Evolutionary conservation across 2,113 vertebrate genomes (phyloP).

Genomic region (Ancistrus triradiatus): DNA sequence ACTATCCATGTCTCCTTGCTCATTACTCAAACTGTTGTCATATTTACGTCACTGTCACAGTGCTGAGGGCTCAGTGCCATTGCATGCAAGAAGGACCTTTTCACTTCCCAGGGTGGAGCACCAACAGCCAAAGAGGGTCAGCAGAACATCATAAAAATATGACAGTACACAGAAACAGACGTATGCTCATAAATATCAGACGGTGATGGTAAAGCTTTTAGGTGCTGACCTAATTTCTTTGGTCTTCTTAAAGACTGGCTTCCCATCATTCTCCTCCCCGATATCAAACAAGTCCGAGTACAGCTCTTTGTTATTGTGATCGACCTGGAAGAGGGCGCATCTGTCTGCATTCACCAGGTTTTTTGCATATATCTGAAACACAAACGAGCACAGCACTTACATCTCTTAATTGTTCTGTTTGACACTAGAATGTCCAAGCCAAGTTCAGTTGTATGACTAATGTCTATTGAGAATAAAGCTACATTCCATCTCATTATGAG

Average conservation of each 20-base stretch:
- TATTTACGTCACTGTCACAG: slow-evolving; percentile 4
- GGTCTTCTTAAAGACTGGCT: slow-evolving; percentile 97
- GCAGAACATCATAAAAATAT: neutral
- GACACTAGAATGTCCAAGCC: neutral
- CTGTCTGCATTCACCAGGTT: slow-evolving; percentile 98
- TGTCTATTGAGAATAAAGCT: neutral
- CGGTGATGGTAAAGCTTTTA: neutral
- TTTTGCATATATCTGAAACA: slow-evolving; percentile 98
- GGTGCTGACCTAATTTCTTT: slow-evolving; percentile 92
- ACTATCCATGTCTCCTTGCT: slow-evolving; percentile 17
- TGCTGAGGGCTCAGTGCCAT: slow-evolving; percentile 7
- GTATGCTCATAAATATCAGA: too few species aligned
- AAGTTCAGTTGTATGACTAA: neutral
- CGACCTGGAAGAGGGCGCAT: slow-evolving; percentile 98
- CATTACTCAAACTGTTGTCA: slow-evolving; percentile 8
- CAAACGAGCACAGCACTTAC: slow-evolving; percentile 37
- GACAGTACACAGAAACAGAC: too few species aligned
- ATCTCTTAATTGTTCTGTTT: neutral
- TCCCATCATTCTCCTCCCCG: slow-evolving; percentile 95
- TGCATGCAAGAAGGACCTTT: neutral
- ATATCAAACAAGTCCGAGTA: slow-evolving; percentile 98
- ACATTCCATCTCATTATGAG: neutral
- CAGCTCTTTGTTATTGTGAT: slow-evolving; percentile 95
- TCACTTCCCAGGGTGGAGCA: neutral
- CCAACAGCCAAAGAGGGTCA: neutral